Evolutionary conservation across 1,140 invertebrate genomes (phyloP), one percentile per base, ranked within the genome.

Genomic region (Akabosia matsudoensis): DNA sequence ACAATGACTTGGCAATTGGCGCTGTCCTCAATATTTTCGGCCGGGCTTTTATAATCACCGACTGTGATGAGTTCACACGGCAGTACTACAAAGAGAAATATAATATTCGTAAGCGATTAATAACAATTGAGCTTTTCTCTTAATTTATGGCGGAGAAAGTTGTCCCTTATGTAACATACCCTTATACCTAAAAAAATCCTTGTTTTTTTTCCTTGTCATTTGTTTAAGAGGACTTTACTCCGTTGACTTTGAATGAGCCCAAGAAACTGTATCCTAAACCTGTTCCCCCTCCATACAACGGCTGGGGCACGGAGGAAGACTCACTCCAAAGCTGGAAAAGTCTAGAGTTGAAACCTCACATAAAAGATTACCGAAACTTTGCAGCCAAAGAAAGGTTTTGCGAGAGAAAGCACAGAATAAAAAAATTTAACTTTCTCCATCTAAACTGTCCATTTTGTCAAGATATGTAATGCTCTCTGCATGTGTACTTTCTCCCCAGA

Each of bases 11-110:
- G 18, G 88, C 88, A 16, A 92, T 97, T 79, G 95, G 95, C 0
- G 89, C 90, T 0, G 87, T 90, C 0, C 83, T 97, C 0, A 91
- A 92, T 78, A 89, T 94, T 22, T 95, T 90, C 80, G 93, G 93
- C 7, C 87, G 94, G 64, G 89, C 90, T 61, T 88, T 97, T 30
- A 86, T 95, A 0, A 85, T 97, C 0, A 93, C 90, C 0, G 91
- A 96, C 83, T 93, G 93, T 79, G 95, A 97, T 85, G 86, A 88
- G 22, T 96, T 92, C 81, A 97, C 95, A 0, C 93, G 91, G 83
- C 89, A 93, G 54, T 97, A 93, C 86, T 97, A 95, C 84, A 88
- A 90, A 79, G 88, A 88, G 34, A 89, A 87, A 75, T 88, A 87
- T 82, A 87, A 87, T 30, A 79, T 88, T 3, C 86, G 87, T 83